Evolutionary conservation across 2,113 vertebrate genomes (phyloP).

Genomic region (Procavia capensis): DNA sequence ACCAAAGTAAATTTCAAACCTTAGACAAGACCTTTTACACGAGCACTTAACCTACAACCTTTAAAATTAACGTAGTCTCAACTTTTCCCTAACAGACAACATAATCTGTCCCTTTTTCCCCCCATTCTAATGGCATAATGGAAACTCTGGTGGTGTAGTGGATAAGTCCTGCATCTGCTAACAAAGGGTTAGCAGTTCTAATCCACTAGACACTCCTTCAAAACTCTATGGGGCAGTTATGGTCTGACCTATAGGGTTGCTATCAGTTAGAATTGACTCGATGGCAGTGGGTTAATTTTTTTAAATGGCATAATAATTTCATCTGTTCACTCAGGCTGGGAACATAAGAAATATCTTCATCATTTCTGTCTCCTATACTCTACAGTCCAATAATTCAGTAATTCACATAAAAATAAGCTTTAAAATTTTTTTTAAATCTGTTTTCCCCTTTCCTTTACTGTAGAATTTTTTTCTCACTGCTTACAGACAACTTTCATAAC

Average conservation of each 20-base stretch:
- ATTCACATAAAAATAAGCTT: neutral
- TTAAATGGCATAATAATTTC: no score
- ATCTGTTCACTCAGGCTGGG: neutral
- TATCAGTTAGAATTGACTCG: no score
- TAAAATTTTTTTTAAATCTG: neutral
- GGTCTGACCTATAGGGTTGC: no score
- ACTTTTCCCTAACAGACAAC: neutral
- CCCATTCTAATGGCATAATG: neutral
- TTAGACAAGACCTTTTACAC: neutral
- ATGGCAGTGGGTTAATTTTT: no score
- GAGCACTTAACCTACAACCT: neutral
- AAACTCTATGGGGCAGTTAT: no score
- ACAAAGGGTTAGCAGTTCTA: no score
- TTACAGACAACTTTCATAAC: neutral
- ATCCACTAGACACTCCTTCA: no score
- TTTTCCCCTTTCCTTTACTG: neutral
- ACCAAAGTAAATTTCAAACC: neutral
- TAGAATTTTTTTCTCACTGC: neutral
- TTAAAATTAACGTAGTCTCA: neutral
- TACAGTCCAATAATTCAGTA: neutral
- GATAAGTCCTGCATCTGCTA: no score
- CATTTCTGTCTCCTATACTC: neutral
- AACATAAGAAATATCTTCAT: neutral
- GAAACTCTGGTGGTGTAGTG: no score
- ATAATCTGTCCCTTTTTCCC: neutral